Evolutionary conservation across 37 sponge, comb jelly and placozoan genomes (phyloP).

Genomic region (Dysidea cf. avara): DNA sequence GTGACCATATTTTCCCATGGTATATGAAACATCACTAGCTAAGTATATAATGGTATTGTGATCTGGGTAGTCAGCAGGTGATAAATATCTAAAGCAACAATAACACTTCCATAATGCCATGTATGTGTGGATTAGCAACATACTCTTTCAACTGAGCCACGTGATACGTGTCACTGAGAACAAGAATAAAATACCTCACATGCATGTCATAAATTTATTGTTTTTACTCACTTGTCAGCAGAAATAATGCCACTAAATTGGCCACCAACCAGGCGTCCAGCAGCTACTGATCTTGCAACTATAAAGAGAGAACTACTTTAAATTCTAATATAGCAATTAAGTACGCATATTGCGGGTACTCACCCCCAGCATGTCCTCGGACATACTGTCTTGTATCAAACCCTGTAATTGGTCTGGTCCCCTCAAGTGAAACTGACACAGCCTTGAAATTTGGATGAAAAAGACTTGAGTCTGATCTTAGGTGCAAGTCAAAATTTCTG

Average conservation of each 20-base stretch:
- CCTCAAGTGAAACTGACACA: neutral
- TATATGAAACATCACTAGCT: conserved; percentile 51
- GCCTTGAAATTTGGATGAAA: conserved; percentile 44
- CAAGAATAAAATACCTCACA: neutral
- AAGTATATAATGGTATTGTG: conserved; percentile 50
- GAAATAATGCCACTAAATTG: conserved; percentile 36
- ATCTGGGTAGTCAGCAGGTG: neutral
- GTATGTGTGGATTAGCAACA: neutral
- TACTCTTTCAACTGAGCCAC: conserved; percentile 11
- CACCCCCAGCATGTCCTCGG: conserved; percentile 40
- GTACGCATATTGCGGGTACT: neutral
- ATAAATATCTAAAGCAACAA: neutral
- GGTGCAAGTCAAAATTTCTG: conserved; percentile 33
- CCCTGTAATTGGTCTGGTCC: neutral
- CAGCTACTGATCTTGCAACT: conserved; percentile 9
- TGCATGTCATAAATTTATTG: neutral
- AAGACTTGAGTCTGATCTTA: conserved; percentile 27
- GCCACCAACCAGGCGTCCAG: conserved; percentile 23
- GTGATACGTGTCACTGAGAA: conserved; percentile 44
- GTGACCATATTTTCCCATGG: neutral
- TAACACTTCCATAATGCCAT: neutral
- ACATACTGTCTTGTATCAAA: conserved; percentile 32
- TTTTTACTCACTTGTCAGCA: conserved; percentile 20
- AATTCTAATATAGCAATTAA: neutral
- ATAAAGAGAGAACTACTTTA: neutral